Base-by-base conservation (phyloP, 2,888 invertebrate genomes). In the Orchesella flavescens region DNA sequence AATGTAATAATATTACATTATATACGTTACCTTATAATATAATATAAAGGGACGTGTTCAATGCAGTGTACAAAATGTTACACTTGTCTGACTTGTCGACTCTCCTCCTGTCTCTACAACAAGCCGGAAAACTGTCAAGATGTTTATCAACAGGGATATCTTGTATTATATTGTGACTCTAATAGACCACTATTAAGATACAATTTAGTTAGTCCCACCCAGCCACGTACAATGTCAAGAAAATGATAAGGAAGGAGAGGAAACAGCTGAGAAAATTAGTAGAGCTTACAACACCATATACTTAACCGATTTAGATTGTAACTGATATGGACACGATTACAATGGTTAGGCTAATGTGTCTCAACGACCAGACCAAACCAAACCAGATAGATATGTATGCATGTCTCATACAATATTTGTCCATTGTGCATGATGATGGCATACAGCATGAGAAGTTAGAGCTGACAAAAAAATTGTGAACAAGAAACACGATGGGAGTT, bases 251-350 rank as follows among this genome's bases (percentile, higher is more conserved):
- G 44, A 21, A 73, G 44, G 13, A 7, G 23, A 57, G 46, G 65
- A 78, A 69, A 78, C 49, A 72, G 53, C 66, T 23, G 24, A 55
- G 19, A 78, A 73, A 73, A 80, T 80, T 66, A 79, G 69, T 71
- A 73, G 73, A 73, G 80, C 65, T 63, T 57, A 59, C 72, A n/a
- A 71, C 49, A 68, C 46, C 34, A 34, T 34, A 34, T 7, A 68
- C 68, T 68, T 68, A 49, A 49, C 49, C 46, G 17, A 49, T 19
- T 68, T 24, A 63, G 4, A 68, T 17, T 49, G 68, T 21, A 68
- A 23, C 5, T 68, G 34, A 34, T 34, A 34, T 34, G 34, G 34
- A 34, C 34, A 34, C 34, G 34, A 34, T 34, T 34, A 34, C 34
- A 34, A 34, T 34, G 34, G 34, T 34, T 34, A 34, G 34, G 34